Percentiles rank a stretch among this genome's conserved stretches.
These are phyloP conservation scores for Craseonycteris thonglongyai DNA, from an alignment of 2,113 vertebrate species.

Conservation along the genomic window DNA sequence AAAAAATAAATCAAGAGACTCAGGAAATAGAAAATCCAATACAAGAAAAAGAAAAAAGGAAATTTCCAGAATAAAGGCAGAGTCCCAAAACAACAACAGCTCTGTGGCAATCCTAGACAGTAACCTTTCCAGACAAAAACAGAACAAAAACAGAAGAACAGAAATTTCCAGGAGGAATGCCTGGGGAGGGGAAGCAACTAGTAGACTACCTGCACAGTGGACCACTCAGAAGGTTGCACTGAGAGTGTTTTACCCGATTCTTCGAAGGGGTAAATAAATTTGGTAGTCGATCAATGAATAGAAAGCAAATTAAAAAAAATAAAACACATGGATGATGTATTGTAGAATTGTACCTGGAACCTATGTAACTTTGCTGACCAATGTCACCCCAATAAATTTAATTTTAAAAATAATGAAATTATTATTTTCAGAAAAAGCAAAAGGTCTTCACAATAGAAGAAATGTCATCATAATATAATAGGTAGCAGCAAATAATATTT, in stretches of 20 bases:
- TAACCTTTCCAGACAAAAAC: neutral
- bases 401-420: neutral
- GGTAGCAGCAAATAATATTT: neutral
- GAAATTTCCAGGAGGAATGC: neutral
- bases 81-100: neutral
- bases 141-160: neutral
- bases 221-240: neutral
- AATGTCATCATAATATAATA: neutral
- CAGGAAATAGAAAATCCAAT: neutral
- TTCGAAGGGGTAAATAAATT: neutral
- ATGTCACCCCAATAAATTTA: too few relatives aligned
- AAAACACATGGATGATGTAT: too few relatives aligned
- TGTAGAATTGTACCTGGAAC: too few relatives aligned
- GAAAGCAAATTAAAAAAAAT: too few relatives aligned
- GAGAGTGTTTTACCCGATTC: neutral
- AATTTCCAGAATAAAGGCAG: neutral
- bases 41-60: neutral
- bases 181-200: neutral
- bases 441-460: neutral
- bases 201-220: neutral
- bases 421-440: neutral
- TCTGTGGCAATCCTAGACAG: neutral
- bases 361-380: too few relatives aligned
- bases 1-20: neutral
- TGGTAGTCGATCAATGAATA: neutral